These are phyloP conservation scores for Eulemur coronatus DNA, from an alignment of 2,797 vertebrate genomes.

Conservation along the genomic window DNA sequence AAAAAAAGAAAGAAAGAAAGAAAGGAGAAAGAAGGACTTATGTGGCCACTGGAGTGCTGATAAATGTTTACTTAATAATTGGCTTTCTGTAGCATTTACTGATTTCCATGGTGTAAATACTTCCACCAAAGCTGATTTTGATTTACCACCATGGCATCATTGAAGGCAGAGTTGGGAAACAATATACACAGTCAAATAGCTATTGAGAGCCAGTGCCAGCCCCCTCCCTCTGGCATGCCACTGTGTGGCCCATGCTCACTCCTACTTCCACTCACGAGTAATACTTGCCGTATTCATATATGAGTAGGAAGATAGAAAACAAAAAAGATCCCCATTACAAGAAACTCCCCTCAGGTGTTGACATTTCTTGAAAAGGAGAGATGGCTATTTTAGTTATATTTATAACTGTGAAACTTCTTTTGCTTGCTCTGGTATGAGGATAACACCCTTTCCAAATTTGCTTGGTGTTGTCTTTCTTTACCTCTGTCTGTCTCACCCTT, in stretches of 20 bases:
- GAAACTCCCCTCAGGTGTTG: neutral
- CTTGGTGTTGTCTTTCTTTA: neutral
- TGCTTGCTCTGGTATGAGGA: neutral
- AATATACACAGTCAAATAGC: neutral
- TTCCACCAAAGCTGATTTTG: neutral
- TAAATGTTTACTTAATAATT: neutral
- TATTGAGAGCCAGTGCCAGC: neutral
- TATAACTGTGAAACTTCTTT: neutral
- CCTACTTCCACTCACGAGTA: neutral
- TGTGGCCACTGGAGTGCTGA: neutral
- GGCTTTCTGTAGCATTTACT: neutral
- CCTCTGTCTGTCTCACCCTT: neutral
- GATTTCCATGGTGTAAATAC: neutral
- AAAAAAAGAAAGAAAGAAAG: neutral
- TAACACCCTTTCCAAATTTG: neutral
- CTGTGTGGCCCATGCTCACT: neutral
- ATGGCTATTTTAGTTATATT: conserved; percentile 29
- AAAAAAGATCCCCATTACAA: neutral
- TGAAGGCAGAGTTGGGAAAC: neutral
- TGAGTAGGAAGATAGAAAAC: neutral
- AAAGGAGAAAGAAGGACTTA: neutral
- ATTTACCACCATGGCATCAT: neutral
- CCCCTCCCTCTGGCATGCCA: too few species aligned
- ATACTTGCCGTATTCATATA: neutral
- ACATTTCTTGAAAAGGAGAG: neutral